Evolutionary conservation across 2,888 invertebrate genomes (phyloP), one percentile per base, ranked within the genome.

Genomic region (Scaptomyza polygonia): DNA sequence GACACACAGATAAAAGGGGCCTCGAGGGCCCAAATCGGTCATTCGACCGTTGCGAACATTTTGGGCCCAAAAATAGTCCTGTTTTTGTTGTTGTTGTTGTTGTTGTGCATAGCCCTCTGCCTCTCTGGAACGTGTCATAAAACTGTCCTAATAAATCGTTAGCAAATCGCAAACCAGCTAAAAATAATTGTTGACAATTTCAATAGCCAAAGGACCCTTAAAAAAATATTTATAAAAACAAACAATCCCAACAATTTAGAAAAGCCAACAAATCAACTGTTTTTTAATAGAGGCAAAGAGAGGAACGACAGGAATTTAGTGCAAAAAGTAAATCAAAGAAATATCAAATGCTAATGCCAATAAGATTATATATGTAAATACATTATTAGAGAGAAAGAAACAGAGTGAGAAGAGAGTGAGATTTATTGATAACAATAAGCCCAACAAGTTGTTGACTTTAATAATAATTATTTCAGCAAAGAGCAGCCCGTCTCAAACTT

Each of bases 71-170:
- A 69, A 73, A 78, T 70, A 66, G 7, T 29, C 29, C 29, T 34
- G n/a, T 7, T 34, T 32, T 32, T 1, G 1, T 12, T 12, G 32
- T 32, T 12, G 32, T 32, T n/a, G n/a, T 12, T 34, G 14, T 14
- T 36, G 4, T 30, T 30, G 29, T 44, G 29, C 45, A 29, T n/a
- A n/a, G n/a, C n/a, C n/a, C n/a, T 6, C 42, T 8, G 34, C 39
- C 30, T 6, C 47, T n/a, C n/a, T 52, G 56, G 65, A 51, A 45
- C 58, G 67, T 64, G 71, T 69, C 74, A 67, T 78, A 80, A 69
- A 78, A 71, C 66, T 67, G 72, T 66, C 69, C 58, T 61, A 58
- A 66, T 77, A 82, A 81, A 83, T 75, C 54, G 72, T 48, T 61
- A 67, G 42, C 77, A 81, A 81, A 79, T 82, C 75, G 77, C 67